Conservation (phyloP, 2,888 invertebrate genomes). For the Chaetoderma sp. region DNA sequence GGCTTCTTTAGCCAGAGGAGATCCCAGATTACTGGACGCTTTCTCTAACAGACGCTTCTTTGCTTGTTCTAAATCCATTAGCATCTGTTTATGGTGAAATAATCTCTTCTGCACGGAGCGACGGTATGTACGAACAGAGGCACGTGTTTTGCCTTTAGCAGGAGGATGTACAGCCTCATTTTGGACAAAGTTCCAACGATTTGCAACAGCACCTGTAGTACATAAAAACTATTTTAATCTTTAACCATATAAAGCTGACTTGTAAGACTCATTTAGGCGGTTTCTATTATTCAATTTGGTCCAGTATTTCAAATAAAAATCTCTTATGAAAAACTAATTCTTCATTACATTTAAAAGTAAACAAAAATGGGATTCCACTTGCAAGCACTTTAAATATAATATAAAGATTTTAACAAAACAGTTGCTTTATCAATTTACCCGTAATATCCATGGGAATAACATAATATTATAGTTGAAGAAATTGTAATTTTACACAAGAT, state of each 20-base stretch:
- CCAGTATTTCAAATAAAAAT: no score
- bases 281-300: no score
- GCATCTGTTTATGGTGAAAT: constrained; percentile 77
- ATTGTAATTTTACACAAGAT: no score
- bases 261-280: no score
- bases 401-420: no score
- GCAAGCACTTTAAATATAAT: no score
- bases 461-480: no score
- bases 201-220: no score
- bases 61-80: constrained; percentile 78
- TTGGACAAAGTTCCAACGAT: constrained; percentile 91
- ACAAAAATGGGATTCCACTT: background rate
- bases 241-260: no score
- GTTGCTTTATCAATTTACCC: no score
- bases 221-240: constrained; percentile 17
- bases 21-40: constrained; percentile 23
- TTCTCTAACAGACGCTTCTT: constrained; percentile 53
- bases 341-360: background rate
- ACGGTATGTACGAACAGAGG: constrained; percentile 55
- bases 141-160: constrained; percentile 43
- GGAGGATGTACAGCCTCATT: constrained; percentile 77
- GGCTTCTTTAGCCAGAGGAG: constrained; percentile 34
- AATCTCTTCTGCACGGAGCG: constrained; percentile 78
- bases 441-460: no score
- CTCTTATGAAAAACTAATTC: no score